phyloP scores from a whole-genome alignment of 2,113 vertebrate genomes.

The Oncorhynchus tshawytscha region DNA sequence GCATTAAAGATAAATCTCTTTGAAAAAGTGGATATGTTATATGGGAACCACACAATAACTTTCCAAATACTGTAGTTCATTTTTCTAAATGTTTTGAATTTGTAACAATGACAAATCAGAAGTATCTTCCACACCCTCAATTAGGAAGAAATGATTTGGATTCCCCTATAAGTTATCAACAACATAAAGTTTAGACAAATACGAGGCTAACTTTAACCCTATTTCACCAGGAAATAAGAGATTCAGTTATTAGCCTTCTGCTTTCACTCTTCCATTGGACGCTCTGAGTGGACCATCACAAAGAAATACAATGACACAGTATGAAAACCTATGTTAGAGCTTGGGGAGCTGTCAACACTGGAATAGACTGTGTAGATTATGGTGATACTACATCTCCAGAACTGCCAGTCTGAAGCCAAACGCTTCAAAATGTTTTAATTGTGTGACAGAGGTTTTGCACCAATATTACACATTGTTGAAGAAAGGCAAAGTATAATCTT shows the following conservation, averaged over 20 bases:
- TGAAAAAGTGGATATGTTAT: background rate
- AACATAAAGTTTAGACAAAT: constrained; percentile 43
- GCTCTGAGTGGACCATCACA: constrained; percentile 42
- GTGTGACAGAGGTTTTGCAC: background rate
- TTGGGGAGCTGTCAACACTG: background rate
- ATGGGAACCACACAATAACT: background rate
- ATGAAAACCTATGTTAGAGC: constrained; percentile 3
- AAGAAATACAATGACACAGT: constrained; percentile 6
- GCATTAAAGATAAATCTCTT: constrained; percentile 1
- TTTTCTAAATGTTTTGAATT: constrained; percentile 5
- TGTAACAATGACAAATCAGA: constrained; percentile 46
- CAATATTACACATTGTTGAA: background rate
- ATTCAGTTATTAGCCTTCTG: constrained; percentile 72
- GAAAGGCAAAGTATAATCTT: too few relatives aligned
- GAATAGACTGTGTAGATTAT: background rate
- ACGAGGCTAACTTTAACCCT: constrained; percentile 66
- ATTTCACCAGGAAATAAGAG: constrained; percentile 71
- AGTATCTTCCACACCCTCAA: too few relatives aligned
- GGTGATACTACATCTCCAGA: background rate
- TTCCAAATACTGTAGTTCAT: background rate
- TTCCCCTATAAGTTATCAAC: constrained; percentile 63
- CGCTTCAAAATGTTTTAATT: too few relatives aligned
- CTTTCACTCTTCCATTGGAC: constrained; percentile 76
- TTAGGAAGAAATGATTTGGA: constrained; percentile 30
- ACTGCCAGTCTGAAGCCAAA: background rate